A percentile compares a stretch with the other conserved stretches of the same genome.
Conservation (phyloP, 2,113 vertebrate species). For the Merops nubicus region DNA sequence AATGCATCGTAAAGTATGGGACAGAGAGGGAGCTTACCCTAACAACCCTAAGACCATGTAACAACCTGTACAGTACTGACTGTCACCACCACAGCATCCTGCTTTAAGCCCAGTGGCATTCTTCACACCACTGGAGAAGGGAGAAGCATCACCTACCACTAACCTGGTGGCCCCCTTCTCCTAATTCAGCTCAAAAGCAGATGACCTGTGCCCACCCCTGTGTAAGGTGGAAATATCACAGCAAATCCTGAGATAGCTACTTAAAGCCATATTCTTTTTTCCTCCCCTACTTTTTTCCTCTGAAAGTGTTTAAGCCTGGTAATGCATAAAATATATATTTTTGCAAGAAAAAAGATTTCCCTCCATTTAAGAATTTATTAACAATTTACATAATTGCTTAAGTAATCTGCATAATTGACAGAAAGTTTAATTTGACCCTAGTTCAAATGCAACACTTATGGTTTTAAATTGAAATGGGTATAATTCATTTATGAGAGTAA, state of each 20-base stretch:
- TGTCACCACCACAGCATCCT: background rate
- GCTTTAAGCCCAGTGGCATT: background rate
- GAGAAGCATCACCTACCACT: background rate
- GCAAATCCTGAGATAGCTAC: background rate
- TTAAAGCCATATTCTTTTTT: background rate
- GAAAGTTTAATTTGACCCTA: conserved; percentile 83
- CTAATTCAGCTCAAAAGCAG: background rate
- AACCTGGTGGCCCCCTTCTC: background rate
- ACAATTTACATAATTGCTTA: conserved; percentile 84
- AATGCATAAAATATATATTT: conserved; percentile 73
- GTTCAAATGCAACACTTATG: conserved; percentile 84
- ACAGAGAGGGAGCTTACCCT: background rate
- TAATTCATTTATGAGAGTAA: conserved; percentile 92
- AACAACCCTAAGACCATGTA: background rate
- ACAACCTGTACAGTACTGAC: background rate
- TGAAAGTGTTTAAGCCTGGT: conserved; percentile 26
- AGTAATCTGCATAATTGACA: conserved; percentile 83
- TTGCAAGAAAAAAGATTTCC: conserved; percentile 65
- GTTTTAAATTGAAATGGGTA: conserved; percentile 86
- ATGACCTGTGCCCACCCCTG: background rate
- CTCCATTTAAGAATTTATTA: conserved; percentile 83
- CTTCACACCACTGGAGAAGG: background rate
- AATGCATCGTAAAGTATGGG: background rate
- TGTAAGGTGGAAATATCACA: background rate
- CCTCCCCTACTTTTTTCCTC: background rate